phyloP scores from a whole-genome alignment of 2,797 vertebrate species.

The Coregonus ussuriensis region DNA sequence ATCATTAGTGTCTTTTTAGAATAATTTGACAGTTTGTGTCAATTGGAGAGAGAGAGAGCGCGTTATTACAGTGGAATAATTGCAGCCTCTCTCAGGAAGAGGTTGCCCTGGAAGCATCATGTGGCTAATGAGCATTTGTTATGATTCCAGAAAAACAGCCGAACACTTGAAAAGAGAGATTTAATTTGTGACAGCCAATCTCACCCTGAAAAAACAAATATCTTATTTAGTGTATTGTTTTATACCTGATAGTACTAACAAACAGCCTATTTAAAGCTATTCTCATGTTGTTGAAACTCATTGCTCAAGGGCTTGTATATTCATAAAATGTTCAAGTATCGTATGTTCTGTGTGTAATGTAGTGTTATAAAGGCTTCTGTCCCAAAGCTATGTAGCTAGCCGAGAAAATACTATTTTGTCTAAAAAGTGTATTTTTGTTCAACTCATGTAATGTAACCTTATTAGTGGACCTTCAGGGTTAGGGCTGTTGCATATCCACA shows the following conservation, averaged over 20 bases:
- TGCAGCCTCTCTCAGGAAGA: conserved; percentile 39
- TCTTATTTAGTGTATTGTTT: neutral
- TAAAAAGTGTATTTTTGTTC: neutral
- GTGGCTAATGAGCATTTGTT: conserved; percentile 50
- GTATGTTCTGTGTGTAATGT: neutral
- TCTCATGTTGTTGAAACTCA: neutral
- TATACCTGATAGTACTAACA: neutral
- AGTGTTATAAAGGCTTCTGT: neutral
- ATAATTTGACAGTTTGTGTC: conserved; percentile 48
- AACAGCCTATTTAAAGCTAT: neutral
- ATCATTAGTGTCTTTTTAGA: conserved; percentile 27
- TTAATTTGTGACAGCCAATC: neutral
- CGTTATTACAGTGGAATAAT: conserved; percentile 45
- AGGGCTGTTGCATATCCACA: neutral
- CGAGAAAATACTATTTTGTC: neutral
- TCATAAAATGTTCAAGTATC: neutral
- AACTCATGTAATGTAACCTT: neutral
- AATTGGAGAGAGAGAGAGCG: conserved; percentile 30
- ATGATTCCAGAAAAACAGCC: conserved; percentile 43
- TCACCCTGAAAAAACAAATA: neutral
- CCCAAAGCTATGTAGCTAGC: neutral
- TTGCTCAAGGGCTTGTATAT: neutral
- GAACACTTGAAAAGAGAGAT: conserved; percentile 15
- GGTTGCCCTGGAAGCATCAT: conserved; percentile 21
- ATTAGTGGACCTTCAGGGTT: neutral